These are phyloP conservation scores for Tortricodes alternella DNA, from an alignment of 2,888 invertebrate genomes.

Conservation along the genomic window DNA sequence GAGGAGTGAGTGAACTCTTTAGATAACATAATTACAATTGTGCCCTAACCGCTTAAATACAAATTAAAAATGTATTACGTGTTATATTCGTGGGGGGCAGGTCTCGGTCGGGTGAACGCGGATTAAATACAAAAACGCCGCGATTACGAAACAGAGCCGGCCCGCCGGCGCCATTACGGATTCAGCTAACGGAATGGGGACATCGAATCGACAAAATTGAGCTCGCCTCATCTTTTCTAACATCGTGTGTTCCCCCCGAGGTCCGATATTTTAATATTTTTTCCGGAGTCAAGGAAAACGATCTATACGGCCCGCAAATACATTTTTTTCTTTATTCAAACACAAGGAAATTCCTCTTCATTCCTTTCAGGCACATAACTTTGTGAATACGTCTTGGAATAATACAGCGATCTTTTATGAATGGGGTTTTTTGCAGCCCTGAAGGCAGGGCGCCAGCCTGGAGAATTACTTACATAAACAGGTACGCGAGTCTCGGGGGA, in stretches of 20 bases:
- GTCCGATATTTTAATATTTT: slow-evolving; percentile 73
- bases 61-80: slow-evolving; percentile 66
- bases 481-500: background rate
- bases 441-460: slow-evolving; percentile 41
- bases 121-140: slow-evolving; percentile 73
- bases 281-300: slow-evolving; percentile 54
- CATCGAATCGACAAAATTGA: slow-evolving; percentile 79
- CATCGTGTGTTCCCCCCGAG: slow-evolving; percentile 67
- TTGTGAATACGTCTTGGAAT: slow-evolving; percentile 61
- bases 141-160: slow-evolving; percentile 62
- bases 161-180: slow-evolving; percentile 71
- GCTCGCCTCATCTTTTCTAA: slow-evolving; percentile 74
- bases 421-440: slow-evolving; percentile 50
- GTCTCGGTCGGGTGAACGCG: slow-evolving; percentile 50
- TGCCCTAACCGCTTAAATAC: slow-evolving; percentile 28
- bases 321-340: slow-evolving; percentile 56
- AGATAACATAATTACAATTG: slow-evolving; percentile 30
- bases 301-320: slow-evolving; percentile 66
- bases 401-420: slow-evolving; percentile 63
- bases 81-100: slow-evolving; percentile 42
- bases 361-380: slow-evolving; percentile 58
- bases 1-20: too few species aligned
- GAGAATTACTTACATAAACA: slow-evolving; percentile 24
- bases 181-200: slow-evolving; percentile 78
- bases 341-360: slow-evolving; percentile 56